Conservation (phyloP, 2,797 vertebrate species). For the Melanotaenia trifasciata region DNA sequence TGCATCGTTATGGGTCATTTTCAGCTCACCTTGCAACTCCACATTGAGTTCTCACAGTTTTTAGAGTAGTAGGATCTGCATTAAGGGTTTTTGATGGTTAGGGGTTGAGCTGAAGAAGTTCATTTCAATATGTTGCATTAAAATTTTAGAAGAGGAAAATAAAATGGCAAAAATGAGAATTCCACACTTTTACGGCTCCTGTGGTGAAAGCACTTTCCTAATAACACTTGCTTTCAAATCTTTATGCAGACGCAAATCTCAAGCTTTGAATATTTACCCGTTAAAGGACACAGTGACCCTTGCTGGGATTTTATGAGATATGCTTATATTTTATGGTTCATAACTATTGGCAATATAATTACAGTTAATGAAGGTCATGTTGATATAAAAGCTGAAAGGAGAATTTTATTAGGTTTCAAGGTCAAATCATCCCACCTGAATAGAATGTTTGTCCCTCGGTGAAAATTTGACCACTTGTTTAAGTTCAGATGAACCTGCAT, state of each 20-base stretch:
- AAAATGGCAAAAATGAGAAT: too few relatives aligned
- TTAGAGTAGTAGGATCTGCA: not conserved
- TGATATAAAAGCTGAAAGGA: conserved; percentile 48
- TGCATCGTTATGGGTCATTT: conserved; percentile 22
- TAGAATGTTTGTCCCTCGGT: not conserved
- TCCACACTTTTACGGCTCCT: too few relatives aligned
- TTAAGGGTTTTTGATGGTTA: conserved; percentile 1
- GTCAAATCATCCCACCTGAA: conserved; percentile 12
- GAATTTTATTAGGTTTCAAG: conserved; percentile 44
- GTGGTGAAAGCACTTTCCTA: too few relatives aligned
- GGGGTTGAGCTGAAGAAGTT: not conserved
- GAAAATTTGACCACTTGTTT: not conserved
- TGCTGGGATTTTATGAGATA: conserved; percentile 39
- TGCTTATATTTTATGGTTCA: conserved; percentile 39
- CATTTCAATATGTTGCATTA: not conserved
- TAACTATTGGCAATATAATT: conserved; percentile 36
- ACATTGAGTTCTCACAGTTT: conserved; percentile 13
- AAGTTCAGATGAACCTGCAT: conserved; percentile 3
- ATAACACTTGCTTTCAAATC: not conserved
- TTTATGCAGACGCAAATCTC: not conserved
- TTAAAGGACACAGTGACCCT: conserved; percentile 18
- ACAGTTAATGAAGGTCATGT: conserved; percentile 45
- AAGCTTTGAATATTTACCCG: conserved; percentile 2
- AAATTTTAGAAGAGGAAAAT: not conserved
- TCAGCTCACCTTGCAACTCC: conserved; percentile 5